These are phyloP conservation scores for Vollenhovia emeryi DNA, from an alignment of 1,140 invertebrate genomes.

Conservation along the genomic window DNA sequence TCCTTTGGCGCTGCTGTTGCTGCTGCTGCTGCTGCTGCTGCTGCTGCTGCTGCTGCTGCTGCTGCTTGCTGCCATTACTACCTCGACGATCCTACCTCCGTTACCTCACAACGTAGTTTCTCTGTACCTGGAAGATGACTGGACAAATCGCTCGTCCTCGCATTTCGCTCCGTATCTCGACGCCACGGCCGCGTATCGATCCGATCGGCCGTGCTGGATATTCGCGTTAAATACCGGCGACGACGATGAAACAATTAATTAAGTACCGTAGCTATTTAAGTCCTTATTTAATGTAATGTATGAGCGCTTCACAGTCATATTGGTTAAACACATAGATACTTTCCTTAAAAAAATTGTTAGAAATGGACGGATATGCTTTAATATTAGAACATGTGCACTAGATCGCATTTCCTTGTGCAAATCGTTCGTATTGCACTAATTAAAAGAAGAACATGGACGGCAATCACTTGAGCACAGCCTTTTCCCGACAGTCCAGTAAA, in stretches of 20 bases:
- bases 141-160: constrained; percentile 50
- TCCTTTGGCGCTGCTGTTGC: constrained; percentile 73
- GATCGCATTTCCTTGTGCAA: not conserved
- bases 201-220: constrained; percentile 21
- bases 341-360: not conserved
- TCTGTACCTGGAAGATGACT: constrained; percentile 54
- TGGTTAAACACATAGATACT: not conserved
- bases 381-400: not conserved
- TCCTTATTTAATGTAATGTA: not conserved
- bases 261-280: not conserved
- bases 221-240: constrained; percentile 8
- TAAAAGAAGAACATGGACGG: not conserved
- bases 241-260: constrained; percentile 24
- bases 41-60: constrained; percentile 59
- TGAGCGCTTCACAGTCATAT: not conserved
- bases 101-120: constrained; percentile 38
- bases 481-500: not conserved
- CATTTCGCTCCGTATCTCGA: constrained; percentile 26
- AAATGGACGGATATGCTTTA: not conserved
- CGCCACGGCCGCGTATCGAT: constrained; percentile 34
- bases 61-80: constrained; percentile 51
- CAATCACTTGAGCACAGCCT: not conserved
- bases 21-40: constrained; percentile 57
- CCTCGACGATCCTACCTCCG: constrained; percentile 39
- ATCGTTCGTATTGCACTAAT: not conserved